Percentiles rank a stretch among this genome's conserved stretches.
phyloP scores from a whole-genome alignment of 2,888 invertebrate species.

The Lasioglossum vierecki region DNA sequence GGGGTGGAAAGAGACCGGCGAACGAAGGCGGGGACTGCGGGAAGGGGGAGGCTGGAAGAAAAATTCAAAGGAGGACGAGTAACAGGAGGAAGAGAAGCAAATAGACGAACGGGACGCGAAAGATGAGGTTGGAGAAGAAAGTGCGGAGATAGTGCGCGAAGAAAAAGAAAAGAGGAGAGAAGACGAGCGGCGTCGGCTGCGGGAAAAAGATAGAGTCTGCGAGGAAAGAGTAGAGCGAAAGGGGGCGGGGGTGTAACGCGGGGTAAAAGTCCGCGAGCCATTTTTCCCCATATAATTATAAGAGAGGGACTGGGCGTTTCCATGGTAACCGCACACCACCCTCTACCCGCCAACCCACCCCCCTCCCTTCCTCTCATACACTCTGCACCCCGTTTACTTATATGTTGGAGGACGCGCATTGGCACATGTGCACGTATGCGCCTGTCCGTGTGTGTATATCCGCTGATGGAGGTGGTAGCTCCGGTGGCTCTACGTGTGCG shows the following conservation, averaged over 20 bases:
- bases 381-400: slow-evolving; percentile 81
- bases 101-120: slow-evolving; percentile 47
- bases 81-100: slow-evolving; percentile 27
- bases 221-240: slow-evolving; percentile 31
- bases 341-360: slow-evolving; percentile 62
- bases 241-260: slow-evolving; percentile 74
- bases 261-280: slow-evolving; percentile 83
- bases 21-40: slow-evolving; percentile 17
- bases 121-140: slow-evolving; percentile 52
- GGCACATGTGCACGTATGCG: slow-evolving; percentile 72
- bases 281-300: slow-evolving; percentile 84
- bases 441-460: slow-evolving; percentile 24
- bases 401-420: slow-evolving; percentile 79
- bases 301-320: slow-evolving; percentile 83
- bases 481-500: slow-evolving; percentile 20
- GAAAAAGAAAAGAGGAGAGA: slow-evolving; percentile 41
- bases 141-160: slow-evolving; percentile 55
- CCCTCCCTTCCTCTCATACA: slow-evolving; percentile 70
- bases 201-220: slow-evolving; percentile 45
- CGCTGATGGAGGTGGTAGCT: slow-evolving; percentile 56
- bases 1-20: slow-evolving; percentile 1
- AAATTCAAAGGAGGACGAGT: slow-evolving; percentile 20
- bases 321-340: slow-evolving; percentile 82
- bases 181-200: slow-evolving; percentile 11
- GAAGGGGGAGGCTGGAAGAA: slow-evolving; percentile 25